A percentile compares a stretch with the other conserved stretches of the same genome.
These are phyloP conservation scores for Zoanthus gigantus DNA, from an alignment of 92 coral and sea anemone genomes.

Conservation along the genomic window DNA sequence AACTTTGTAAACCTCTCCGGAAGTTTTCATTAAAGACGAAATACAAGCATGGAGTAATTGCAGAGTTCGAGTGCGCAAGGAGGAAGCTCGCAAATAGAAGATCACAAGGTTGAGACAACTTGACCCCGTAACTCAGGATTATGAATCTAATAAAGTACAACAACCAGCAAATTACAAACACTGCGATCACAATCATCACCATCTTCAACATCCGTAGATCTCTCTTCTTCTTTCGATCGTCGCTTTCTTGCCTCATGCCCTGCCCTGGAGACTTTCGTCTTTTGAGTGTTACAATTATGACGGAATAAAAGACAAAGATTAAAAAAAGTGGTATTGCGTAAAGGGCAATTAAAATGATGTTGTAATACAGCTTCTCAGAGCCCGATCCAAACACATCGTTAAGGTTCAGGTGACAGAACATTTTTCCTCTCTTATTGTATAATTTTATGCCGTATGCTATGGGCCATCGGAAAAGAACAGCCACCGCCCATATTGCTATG, in stretches of 20 bases:
- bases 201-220: constrained; percentile 19
- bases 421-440: background rate
- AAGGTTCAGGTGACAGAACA: constrained; percentile 27
- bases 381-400: constrained; percentile 37
- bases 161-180: constrained; percentile 40
- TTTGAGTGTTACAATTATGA: constrained; percentile 5
- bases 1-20: constrained; percentile 27
- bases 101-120: constrained; percentile 21
- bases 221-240: constrained; percentile 23
- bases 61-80: constrained; percentile 35
- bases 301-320: constrained; percentile 23
- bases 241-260: constrained; percentile 18
- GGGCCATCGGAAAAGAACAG: constrained; percentile 37
- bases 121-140: constrained; percentile 7
- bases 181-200: constrained; percentile 42
- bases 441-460: constrained; percentile 30
- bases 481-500: constrained; percentile 21
- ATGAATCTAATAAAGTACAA: constrained; percentile 32
- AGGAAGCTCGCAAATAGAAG: constrained; percentile 25
- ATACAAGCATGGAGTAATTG: constrained; percentile 43
- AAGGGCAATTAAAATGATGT: constrained; percentile 26
- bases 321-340: constrained; percentile 30
- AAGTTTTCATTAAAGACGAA: constrained; percentile 39
- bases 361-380: constrained; percentile 21
- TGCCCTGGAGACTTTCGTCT: constrained; percentile 39